phyloP scores from a whole-genome alignment of 2,888 invertebrate genomes.

The Hedya salicella region DNA sequence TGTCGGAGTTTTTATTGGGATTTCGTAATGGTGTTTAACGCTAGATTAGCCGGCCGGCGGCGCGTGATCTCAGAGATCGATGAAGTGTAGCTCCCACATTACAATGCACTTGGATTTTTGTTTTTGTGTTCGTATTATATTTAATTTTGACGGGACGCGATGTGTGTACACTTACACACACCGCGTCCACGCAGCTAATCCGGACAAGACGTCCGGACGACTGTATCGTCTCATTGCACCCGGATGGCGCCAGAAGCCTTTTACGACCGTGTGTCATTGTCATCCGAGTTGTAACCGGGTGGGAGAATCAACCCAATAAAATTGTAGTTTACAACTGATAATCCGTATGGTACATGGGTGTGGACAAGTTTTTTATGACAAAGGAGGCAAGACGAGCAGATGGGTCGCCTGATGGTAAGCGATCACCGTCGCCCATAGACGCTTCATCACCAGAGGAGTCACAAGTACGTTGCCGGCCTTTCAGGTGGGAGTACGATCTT shows the following conservation, averaged over 20 bases:
- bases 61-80: slow-evolving; percentile 32
- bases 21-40: slow-evolving; percentile 43
- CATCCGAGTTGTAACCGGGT: neutral
- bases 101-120: slow-evolving; percentile 1
- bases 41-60: slow-evolving; percentile 33
- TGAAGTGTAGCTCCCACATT: slow-evolving; percentile 14
- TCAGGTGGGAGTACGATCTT: too few species aligned
- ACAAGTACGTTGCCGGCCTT: too few species aligned
- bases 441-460: too few species aligned
- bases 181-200: slow-evolving; percentile 17
- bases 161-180: too few species aligned
- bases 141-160: too few species aligned
- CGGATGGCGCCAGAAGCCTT: slow-evolving; percentile 4
- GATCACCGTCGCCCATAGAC: too few species aligned
- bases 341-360: neutral
- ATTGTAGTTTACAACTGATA: neutral
- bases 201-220: slow-evolving; percentile 11
- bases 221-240: slow-evolving; percentile 22
- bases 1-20: too few species aligned
- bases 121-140: neutral
- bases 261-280: slow-evolving; percentile 14
- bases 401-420: too few species aligned
- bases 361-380: too few species aligned
- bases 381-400: too few species aligned
- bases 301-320: neutral